Conservation (phyloP, 2,888 invertebrate genomes). For the Papilio elwesi region DNA sequence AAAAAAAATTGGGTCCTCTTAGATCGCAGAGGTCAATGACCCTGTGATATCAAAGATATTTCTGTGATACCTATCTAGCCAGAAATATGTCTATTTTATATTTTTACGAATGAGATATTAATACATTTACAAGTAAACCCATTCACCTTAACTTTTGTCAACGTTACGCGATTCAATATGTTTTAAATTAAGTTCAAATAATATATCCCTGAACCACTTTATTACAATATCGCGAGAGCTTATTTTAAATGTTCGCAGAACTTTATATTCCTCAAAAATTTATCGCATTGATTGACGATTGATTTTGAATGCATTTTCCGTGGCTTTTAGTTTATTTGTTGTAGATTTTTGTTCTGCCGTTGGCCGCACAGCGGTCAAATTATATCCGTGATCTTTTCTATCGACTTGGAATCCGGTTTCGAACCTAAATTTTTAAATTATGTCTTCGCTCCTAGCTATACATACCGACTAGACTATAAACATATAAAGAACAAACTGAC, state of each 20-base stretch:
- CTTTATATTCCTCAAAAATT: neutral
- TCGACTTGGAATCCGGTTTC: neutral
- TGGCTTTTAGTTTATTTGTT: conserved; percentile 3
- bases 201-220: neutral
- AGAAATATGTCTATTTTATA: too few species aligned
- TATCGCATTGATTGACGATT: neutral
- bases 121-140: too few species aligned
- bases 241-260: neutral
- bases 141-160: too few species aligned
- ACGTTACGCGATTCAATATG: too few species aligned
- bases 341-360: neutral
- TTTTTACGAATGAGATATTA: too few species aligned
- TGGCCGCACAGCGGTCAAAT: neutral
- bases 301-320: neutral
- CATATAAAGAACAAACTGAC: too few species aligned
- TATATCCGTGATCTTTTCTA: neutral
- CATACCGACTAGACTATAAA: too few species aligned
- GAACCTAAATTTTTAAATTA: neutral
- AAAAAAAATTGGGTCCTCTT: neutral
- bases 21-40: too few species aligned
- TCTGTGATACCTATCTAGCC: too few species aligned
- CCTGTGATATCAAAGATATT: too few species aligned
- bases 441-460: neutral
- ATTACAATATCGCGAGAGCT: neutral
- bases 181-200: too few species aligned